Evolutionary conservation across 2,113 vertebrate species (phyloP).

Genomic region (Ptilorrhoa leucosticta): DNA sequence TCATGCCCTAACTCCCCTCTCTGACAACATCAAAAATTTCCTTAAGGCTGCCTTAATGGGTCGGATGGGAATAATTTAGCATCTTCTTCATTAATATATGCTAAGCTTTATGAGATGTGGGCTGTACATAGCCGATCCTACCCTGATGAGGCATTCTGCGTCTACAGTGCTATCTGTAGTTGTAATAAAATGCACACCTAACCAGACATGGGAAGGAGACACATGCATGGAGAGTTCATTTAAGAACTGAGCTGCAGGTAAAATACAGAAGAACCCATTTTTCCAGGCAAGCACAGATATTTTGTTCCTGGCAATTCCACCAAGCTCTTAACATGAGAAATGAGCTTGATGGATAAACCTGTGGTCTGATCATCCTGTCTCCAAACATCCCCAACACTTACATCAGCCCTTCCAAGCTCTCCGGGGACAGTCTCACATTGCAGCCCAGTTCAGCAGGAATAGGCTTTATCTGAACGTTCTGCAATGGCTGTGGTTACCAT

Average conservation of each 20-base stretch:
- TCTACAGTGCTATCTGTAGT: background rate
- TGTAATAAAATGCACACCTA: background rate
- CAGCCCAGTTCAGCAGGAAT: constrained; percentile 1
- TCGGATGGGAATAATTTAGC: constrained; percentile 17
- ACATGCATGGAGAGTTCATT: background rate
- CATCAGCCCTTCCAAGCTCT: constrained; percentile 50
- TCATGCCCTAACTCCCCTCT: constrained; percentile 13
- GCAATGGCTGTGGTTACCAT: background rate
- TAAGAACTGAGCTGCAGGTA: constrained; percentile 25
- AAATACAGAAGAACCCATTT: background rate
- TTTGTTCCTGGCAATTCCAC: constrained; percentile 14
- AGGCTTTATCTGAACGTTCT: constrained; percentile 40
- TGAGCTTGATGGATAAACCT: constrained; percentile 48
- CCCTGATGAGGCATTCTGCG: background rate
- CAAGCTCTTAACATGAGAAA: constrained; percentile 36
- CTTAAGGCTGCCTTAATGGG: constrained; percentile 20
- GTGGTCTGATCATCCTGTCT: constrained; percentile 36
- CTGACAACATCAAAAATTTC: constrained; percentile 16
- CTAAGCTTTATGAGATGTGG: background rate
- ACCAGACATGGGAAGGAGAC: background rate
- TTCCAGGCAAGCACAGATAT: background rate
- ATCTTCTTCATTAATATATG: constrained; percentile 35
- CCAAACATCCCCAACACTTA: constrained; percentile 48
- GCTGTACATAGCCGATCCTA: background rate
- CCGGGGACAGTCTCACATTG: constrained; percentile 2